Evolutionary conservation across 2,113 vertebrate genomes (phyloP).

Genomic region (Actenoides hombroni): DNA sequence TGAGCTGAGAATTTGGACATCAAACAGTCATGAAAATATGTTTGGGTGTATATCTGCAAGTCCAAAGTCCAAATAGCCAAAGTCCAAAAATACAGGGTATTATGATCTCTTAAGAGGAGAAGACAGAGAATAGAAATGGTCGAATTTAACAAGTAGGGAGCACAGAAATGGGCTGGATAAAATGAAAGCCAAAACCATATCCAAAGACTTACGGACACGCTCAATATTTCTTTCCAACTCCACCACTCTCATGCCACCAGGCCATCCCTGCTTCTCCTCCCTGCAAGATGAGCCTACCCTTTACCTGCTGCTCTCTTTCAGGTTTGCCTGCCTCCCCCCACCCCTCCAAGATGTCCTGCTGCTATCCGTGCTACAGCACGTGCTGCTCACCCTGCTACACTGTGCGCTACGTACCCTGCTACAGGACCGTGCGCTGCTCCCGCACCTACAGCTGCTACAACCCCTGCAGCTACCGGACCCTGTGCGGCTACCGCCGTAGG

Average conservation of each 20-base stretch:
- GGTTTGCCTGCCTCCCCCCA: background rate
- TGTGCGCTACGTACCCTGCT: background rate
- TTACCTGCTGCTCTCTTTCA: too few relatives aligned
- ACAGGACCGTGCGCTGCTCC: background rate
- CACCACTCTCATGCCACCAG: background rate
- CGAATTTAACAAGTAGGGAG: background rate
- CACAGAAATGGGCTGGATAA: background rate
- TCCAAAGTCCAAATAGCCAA: background rate
- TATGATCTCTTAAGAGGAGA: background rate
- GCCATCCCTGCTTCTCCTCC: background rate
- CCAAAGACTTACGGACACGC: background rate
- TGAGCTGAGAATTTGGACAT: background rate
- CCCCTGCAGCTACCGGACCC: background rate
- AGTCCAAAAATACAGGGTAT: background rate
- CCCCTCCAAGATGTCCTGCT: conserved; percentile 10
- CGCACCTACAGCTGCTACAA: background rate
- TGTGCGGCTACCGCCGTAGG: background rate
- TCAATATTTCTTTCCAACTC: background rate
- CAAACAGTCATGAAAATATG: accelerated
- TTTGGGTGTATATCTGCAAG: background rate
- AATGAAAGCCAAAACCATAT: background rate
- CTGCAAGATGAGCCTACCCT: background rate
- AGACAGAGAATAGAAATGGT: background rate
- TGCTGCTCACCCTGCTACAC: background rate
- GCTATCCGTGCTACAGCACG: background rate